phyloP scores from a whole-genome alignment of 2,113 vertebrate species.

The Corythornis cristatus region DNA sequence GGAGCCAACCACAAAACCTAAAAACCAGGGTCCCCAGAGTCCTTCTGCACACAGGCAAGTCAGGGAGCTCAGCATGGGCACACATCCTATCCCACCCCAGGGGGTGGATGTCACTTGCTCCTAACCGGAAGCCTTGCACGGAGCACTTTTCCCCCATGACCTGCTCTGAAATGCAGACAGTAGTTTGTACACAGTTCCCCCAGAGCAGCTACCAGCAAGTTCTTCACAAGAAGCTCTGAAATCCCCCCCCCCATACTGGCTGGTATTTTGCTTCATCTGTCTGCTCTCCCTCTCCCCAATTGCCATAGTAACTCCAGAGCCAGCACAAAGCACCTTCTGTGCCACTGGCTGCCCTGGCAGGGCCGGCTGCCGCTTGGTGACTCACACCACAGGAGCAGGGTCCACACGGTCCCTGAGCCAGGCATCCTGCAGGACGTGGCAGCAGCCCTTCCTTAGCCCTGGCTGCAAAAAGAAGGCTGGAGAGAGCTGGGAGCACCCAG shows the following conservation, averaged over 20 bases:
- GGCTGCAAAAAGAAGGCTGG: not conserved
- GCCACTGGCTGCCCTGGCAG: not conserved
- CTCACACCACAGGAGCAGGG: not conserved
- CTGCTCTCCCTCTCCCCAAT: constrained; percentile 48
- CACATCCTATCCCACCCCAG: not conserved
- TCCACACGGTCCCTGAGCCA: not conserved
- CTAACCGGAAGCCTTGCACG: rapidly evolving
- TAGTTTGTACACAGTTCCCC: rapidly evolving
- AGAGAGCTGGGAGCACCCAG: not conserved
- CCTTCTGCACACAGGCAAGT: not conserved
- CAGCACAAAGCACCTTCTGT: constrained; percentile 53
- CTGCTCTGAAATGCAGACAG: not conserved
- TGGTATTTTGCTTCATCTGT: constrained; percentile 4
- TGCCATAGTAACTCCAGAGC: constrained; percentile 35
- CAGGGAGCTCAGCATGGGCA: not conserved
- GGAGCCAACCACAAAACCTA: not conserved
- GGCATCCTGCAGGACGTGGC: not conserved
- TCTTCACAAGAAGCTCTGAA: not conserved
- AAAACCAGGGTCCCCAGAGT: not conserved
- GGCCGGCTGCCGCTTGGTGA: not conserved
- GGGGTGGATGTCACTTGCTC: rapidly evolving
- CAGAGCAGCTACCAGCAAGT: not conserved
- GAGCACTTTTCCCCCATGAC: rapidly evolving
- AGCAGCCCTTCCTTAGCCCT: not conserved
- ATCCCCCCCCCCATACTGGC: not conserved